These are phyloP conservation scores for Eupithecia dodoneata DNA, from an alignment of 2,888 invertebrate species.

Conservation along the genomic window DNA sequence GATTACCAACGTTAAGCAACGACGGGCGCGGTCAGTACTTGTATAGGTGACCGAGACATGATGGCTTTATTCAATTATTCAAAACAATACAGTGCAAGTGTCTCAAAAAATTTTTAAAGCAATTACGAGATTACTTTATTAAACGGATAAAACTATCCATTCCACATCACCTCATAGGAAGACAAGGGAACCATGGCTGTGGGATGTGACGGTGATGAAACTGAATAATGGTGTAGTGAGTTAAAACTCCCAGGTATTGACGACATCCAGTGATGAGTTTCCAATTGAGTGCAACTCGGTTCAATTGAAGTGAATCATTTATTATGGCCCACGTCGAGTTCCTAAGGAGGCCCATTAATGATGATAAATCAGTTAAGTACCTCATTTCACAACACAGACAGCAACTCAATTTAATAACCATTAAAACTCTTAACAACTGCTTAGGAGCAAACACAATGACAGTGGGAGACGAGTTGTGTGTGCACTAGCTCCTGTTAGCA, in stretches of 20 bases:
- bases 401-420: conserved; percentile 12
- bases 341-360: conserved; percentile 11
- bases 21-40: too few relatives aligned
- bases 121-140: not conserved
- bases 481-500: too few relatives aligned
- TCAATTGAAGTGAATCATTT: conserved; percentile 40
- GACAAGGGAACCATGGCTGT: not conserved
- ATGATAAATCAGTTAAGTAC: conserved; percentile 23
- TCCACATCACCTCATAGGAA: not conserved
- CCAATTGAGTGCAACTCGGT: conserved; percentile 41
- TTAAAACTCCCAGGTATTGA: conserved; percentile 37
- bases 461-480: too few relatives aligned
- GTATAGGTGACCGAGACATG: too few relatives aligned
- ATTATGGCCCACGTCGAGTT: conserved; percentile 11
- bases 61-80: too few relatives aligned
- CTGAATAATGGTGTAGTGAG: not conserved
- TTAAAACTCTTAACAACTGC: conserved; percentile 4
- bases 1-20: too few relatives aligned
- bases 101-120: not conserved
- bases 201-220: not conserved
- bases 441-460: not conserved
- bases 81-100: too few relatives aligned
- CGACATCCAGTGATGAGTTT: conserved; percentile 38
- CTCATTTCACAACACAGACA: conserved; percentile 10
- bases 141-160: not conserved